Evolutionary conservation across 2,113 vertebrate species (phyloP), one percentile per base, ranked within the genome.

Genomic region (Dipodomys merriami): DNA sequence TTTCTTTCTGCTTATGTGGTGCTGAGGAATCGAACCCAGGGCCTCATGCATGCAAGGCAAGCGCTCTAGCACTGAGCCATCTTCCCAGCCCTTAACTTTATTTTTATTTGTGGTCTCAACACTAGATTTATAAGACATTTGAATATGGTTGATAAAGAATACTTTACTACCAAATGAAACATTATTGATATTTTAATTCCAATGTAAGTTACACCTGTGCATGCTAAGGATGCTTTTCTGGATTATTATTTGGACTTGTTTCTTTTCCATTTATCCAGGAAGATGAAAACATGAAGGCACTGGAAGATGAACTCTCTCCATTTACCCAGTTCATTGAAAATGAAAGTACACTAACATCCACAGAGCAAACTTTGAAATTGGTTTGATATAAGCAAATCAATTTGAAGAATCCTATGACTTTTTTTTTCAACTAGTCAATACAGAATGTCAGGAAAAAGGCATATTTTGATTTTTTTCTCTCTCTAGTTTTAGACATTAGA

Each of bases 71-170:
- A n/a, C n/a, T n/a, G n/a, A n/a, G n/a, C n/a, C n/a, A n/a, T n/a
- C n/a, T n/a, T n/a, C n/a, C n/a, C n/a, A n/a, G n/a, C n/a, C n/a
- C n/a, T n/a, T n/a, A n/a, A n/a, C n/a, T n/a, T 92, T 16, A 80
- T 83, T 94, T 93, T 85, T n/a, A 22, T 91, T 81, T 94, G 95
- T 92, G 81, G 19, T 74, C 60, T 44, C 11, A 87, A 15, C 20
- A 69, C 81, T 64, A 1, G 39, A 35, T 94, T 92, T 93, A 90
- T 74, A 94, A 30, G 91, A 53, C 30, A 72, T 91, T 83, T 92
- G 64, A 88, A 94, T 86, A 49, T 92, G 84, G 81, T 88, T 91
- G 83, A 29, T 91, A 90, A 90, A 76, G 16, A 94, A 62, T 44
- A 92, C n/a, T 29, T 29, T 86, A 80, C 18, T 67, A 74, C 46